Evolutionary conservation across 2,888 invertebrate genomes (phyloP), one percentile per base, ranked within the genome.

Genomic region (Theretra japonica): DNA sequence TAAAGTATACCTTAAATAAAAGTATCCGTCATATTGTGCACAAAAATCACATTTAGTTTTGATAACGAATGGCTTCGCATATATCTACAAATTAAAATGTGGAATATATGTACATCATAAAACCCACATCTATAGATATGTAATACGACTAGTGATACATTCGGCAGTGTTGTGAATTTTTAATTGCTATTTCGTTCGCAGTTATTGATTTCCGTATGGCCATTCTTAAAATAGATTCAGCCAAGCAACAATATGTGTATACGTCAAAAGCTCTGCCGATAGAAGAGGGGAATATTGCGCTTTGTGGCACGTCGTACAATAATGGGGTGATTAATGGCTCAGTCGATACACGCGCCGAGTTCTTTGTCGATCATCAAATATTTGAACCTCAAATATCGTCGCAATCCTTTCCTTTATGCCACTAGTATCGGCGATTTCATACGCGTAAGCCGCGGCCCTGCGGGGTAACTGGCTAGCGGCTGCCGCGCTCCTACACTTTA

Each of bases 291-390:
- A 91, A 93, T 91, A 92, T 91, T 88, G 90, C 87, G 89, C 89
- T 90, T 90, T 91, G 89, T 90, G 87, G 87, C 86, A 84, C 86
- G 83, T 82, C 86, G 83, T 86, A 89, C 90, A 93, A 92, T 92
- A 91, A 90, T 88, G 85, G 88, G 80, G 89, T 94, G 93, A 94
- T 94, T 93, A 93, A 94, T 94, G 92, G 88, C 86, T 86, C 85
- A 83, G 83, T 83, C 90, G 89, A 90, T 91, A 90, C 88, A 88
- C 86, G 85, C 80, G 82, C 87, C 86, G 83, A 89, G 87, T 89
- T 91, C 91, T 92, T 93, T 93, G 92, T 92, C 91, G 90, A 87
- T 88, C 82, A 80, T 86, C 91, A 92, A 93, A 94, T 93, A 92
- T 94, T 91, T 90, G 90, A 90, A 89, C 88, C 84, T 80, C 86